Base-by-base conservation (phyloP, 2,888 invertebrate genomes). In the Meteorus cinctellus region DNA sequence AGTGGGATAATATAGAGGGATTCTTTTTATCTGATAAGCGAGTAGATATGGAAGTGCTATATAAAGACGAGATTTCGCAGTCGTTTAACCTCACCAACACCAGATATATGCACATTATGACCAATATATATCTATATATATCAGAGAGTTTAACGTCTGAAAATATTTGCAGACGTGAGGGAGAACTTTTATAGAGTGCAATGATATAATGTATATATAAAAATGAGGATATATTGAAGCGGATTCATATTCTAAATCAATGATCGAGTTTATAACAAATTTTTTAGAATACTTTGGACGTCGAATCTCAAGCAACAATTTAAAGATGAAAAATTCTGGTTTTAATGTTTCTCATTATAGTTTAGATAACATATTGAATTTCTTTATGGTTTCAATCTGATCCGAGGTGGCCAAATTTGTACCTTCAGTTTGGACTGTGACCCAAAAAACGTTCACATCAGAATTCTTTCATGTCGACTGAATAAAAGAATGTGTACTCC, bases 91-190 rank as follows among this genome's bases (percentile, higher is more conserved):
- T 6, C 24, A 55, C 55, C n/a, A 24, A 55, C n/a, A 55, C 19
- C 48, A n/a, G 2, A n/a, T 14, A 48, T 48, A n/a, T 48, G 48
- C n/a, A n/a, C 16, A 41, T n/a, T 16, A n/a, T 48, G 4, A 48
- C 16, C 12, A 8, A 45, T 12, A 48, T 12, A 48, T 8, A 55
- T 19, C 19, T 55, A 19, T 19, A 19, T 55, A 19, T 55, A 19
- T 55, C 55, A 24, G 19, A 55, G 8, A 19, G 19, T 55, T 55
- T 19, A 19, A 19, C 10, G 19, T 55, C 55, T 6, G 19, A 19
- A 19, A 55, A 55, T 55, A 55, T 55, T 55, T 55, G 19, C 55
- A 55, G n/a, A 24, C 55, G 55, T 55, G 19, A 55, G 55, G 8
- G 19, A 19, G 19, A 55, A 19, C 8, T 55, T 55, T 55, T 55